A percentile compares a stretch with the other conserved stretches of the same genome.
Evolutionary conservation across 2,113 vertebrate genomes (phyloP).

Genomic region (Athene noctua): DNA sequence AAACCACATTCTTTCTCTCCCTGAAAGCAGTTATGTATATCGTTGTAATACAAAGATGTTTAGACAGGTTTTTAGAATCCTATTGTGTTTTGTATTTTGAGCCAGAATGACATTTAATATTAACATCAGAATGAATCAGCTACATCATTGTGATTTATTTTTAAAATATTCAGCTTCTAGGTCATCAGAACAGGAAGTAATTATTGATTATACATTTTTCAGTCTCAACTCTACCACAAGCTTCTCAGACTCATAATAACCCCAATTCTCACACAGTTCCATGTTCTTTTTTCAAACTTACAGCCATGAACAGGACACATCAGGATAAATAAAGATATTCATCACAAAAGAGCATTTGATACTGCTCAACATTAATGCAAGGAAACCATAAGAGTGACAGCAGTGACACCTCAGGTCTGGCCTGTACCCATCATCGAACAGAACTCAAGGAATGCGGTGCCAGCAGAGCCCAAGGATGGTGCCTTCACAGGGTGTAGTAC

Average conservation of each 20-base stretch:
- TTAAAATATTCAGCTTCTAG: constrained; percentile 18
- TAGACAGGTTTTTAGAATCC: constrained; percentile 28
- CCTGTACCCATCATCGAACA: background rate
- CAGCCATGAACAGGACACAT: background rate
- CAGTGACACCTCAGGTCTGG: background rate
- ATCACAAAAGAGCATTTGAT: background rate
- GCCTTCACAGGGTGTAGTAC: background rate
- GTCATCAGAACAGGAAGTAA: constrained; percentile 53
- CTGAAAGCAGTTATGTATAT: constrained; percentile 29
- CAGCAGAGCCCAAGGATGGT: fast-evolving
- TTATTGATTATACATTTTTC: background rate
- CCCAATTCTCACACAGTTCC: background rate
- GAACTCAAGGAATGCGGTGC: background rate
- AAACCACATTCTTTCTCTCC: constrained; percentile 15
- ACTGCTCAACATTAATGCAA: background rate
- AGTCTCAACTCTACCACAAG: constrained; percentile 31
- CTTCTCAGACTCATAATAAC: constrained; percentile 45
- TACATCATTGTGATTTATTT: background rate
- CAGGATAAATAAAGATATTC: background rate
- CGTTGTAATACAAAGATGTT: constrained; percentile 28
- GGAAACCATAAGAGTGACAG: background rate
- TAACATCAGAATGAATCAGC: constrained; percentile 6
- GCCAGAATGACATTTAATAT: background rate
- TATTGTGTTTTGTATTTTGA: constrained; percentile 36
- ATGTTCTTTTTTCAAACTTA: background rate